phyloP scores from a whole-genome alignment of 1,140 invertebrate genomes.

The Drosophila ananassae region DNA sequence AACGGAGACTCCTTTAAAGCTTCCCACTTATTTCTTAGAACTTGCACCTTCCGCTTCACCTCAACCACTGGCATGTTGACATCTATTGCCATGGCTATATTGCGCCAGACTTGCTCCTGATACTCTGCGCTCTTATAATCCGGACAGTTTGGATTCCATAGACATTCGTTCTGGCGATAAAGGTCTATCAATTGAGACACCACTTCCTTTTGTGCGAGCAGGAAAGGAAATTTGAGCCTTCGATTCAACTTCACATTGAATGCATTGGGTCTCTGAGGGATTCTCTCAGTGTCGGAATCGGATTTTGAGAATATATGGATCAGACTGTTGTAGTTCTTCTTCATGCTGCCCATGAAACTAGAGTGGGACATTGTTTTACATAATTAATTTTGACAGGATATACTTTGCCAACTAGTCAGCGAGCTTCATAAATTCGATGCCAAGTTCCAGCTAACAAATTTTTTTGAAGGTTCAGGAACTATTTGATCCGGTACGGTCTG shows the following conservation, averaged over 20 bases:
- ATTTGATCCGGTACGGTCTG: not conserved
- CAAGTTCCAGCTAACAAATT: not conserved
- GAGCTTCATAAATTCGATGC: not conserved
- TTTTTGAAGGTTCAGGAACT: not conserved
- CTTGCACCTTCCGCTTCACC: slow-evolving; percentile 16
- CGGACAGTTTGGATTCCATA: slow-evolving; percentile 21
- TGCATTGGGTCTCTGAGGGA: not conserved
- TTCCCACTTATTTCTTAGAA: slow-evolving; percentile 11
- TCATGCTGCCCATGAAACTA: slow-evolving; percentile 11
- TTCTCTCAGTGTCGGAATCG: not conserved
- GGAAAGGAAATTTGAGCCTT: not conserved
- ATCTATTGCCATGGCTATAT: slow-evolving; percentile 13
- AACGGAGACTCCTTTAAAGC: not conserved
- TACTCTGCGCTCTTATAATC: slow-evolving; percentile 9
- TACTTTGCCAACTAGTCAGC: not conserved
- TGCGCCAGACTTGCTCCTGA: slow-evolving; percentile 14
- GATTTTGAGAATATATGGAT: slow-evolving; percentile 2
- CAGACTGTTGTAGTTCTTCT: slow-evolving; percentile 9
- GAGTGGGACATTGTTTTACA: slow-evolving; percentile 12
- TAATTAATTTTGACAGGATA: not conserved
- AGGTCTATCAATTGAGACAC: slow-evolving; percentile 1
- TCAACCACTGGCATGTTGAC: slow-evolving; percentile 15
- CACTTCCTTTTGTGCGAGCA: slow-evolving; percentile 11
- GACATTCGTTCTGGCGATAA: slow-evolving; percentile 18
- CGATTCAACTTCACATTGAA: slow-evolving; percentile 13